These are phyloP conservation scores for Egretta garzetta DNA, from an alignment of 2,113 vertebrate genomes.

Conservation along the genomic window DNA sequence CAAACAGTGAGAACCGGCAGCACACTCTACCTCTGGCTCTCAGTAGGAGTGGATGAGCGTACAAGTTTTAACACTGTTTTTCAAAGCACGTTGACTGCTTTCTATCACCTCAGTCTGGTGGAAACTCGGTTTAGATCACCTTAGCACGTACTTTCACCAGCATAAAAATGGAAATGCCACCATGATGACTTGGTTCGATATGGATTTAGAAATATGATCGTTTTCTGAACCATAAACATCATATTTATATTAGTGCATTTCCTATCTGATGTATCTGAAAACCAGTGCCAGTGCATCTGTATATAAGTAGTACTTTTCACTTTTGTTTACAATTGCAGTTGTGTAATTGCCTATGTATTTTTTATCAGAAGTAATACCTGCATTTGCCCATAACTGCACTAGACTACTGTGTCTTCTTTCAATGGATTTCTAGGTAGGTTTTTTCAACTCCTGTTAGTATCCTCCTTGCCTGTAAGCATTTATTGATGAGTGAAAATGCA, in stretches of 20 bases:
- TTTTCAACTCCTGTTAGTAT: neutral
- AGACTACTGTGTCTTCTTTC: neutral
- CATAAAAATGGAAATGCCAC: neutral
- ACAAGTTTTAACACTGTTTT: neutral
- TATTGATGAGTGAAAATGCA: constrained; percentile 17
- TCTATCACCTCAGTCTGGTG: neutral
- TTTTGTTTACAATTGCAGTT: neutral
- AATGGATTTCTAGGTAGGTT: neutral
- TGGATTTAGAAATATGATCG: neutral
- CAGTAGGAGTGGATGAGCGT: neutral
- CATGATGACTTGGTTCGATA: neutral
- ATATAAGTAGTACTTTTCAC: neutral
- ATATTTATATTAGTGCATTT: neutral
- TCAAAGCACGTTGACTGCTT: neutral
- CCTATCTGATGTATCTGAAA: neutral
- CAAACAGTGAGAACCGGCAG: neutral
- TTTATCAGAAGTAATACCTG: neutral
- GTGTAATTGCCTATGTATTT: neutral
- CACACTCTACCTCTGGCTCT: neutral
- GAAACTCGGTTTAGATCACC: neutral
- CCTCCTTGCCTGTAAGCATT: neutral
- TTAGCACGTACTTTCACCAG: fast-evolving
- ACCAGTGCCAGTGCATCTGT: neutral
- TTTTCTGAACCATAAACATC: neutral
- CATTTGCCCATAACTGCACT: neutral